A percentile compares a stretch with the other conserved stretches of the same genome.
Evolutionary conservation across 2,113 vertebrate genomes (phyloP).

Genomic region (Phocoena phocoena): DNA sequence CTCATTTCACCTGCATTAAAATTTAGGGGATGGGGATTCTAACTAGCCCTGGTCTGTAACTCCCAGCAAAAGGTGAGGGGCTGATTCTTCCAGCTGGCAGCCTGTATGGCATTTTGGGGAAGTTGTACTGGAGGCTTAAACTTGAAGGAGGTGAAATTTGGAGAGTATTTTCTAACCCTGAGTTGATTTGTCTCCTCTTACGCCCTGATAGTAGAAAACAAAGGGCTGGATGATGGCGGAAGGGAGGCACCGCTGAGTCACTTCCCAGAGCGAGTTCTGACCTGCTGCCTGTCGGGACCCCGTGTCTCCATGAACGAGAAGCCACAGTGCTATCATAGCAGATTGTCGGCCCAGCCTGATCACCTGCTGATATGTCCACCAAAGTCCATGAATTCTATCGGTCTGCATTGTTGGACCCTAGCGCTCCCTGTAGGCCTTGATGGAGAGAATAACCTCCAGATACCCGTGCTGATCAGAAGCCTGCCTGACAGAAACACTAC

Average conservation of each 20-base stretch:
- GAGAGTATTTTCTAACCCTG: neutral
- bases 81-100: neutral
- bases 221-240: neutral
- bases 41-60: neutral
- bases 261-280: accelerated
- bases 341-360: neutral
- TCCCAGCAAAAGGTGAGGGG: neutral
- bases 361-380: accelerated
- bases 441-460: neutral
- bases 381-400: neutral
- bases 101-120: neutral
- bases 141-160: neutral
- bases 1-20: neutral
- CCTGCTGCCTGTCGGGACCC: neutral
- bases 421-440: neutral
- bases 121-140: neutral
- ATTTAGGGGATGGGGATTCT: neutral
- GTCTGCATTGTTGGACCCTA: accelerated
- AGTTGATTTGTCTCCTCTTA: neutral
- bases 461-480: neutral
- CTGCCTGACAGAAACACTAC: neutral
- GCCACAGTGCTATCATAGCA: neutral
- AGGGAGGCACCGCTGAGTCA: neutral
- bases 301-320: neutral
- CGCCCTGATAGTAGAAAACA: neutral